Conservation (phyloP, 1,140 invertebrate species). For the Calliphora vicina region DNA sequence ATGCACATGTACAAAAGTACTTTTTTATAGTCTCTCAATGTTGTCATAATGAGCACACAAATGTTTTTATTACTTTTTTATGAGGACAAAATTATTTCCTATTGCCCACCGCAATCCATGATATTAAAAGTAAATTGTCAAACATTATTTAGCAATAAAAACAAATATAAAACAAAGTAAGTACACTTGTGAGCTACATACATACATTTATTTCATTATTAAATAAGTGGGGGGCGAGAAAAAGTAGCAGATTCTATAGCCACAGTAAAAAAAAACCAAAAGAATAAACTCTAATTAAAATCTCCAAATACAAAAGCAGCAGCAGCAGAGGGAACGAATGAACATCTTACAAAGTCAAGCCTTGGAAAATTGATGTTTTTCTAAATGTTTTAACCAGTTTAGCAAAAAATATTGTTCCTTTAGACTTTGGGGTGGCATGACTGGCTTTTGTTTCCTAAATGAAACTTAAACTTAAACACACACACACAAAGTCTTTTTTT, state of each 20-base stretch:
- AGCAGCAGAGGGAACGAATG: background rate
- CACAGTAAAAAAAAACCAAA: background rate
- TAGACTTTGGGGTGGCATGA: background rate
- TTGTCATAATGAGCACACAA: background rate
- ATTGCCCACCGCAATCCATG: background rate
- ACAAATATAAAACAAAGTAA: background rate
- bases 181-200: background rate
- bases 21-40: no score
- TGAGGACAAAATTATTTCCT: background rate
- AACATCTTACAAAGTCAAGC: constrained; percentile 16
- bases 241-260: background rate
- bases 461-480: background rate
- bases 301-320: background rate
- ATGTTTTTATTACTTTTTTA: background rate
- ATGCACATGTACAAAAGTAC: no score
- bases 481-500: background rate
- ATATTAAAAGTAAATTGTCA: background rate
- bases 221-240: background rate
- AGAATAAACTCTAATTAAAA: background rate
- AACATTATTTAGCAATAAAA: constrained; percentile 10
- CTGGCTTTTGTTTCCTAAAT: background rate
- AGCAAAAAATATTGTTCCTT: background rate
- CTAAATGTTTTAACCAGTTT: background rate
- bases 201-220: background rate
- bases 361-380: constrained; percentile 10